These are phyloP conservation scores for Drosophila mimetica DNA, from an alignment of 2,888 invertebrate species.

Conservation along the genomic window DNA sequence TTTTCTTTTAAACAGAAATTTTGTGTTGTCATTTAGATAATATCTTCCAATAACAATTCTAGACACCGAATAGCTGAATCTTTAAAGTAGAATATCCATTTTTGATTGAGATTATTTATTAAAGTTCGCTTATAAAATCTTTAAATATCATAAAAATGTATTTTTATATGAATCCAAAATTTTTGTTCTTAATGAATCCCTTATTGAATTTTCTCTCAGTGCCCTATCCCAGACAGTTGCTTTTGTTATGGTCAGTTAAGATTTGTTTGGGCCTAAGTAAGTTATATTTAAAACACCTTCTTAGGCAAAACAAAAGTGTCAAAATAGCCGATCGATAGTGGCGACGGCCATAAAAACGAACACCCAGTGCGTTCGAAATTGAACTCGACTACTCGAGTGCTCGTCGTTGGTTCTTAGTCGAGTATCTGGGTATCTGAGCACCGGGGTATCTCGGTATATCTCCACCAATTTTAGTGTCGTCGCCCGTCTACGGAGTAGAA, in stretches of 20 bases:
- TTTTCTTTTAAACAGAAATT: too few species aligned
- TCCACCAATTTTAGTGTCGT: slow-evolving; percentile 1
- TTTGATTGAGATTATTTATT: too few species aligned
- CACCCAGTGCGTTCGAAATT: slow-evolving; percentile 44
- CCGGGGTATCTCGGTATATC: slow-evolving; percentile 13
- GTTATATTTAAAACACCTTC: slow-evolving; percentile 78
- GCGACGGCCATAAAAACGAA: slow-evolving; percentile 47
- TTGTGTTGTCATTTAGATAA: too few species aligned
- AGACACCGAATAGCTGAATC: too few species aligned
- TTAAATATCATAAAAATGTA: too few species aligned
- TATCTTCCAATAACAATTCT: too few species aligned
- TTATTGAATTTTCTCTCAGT: slow-evolving; percentile 32
- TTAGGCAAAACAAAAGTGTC: slow-evolving; percentile 78
- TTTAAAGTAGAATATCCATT: too few species aligned
- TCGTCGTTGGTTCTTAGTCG: slow-evolving; percentile 10
- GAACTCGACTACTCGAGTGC: slow-evolving; percentile 14
- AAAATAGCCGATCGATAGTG: slow-evolving; percentile 67
- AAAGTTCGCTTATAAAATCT: too few species aligned
- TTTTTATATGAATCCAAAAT: too few species aligned
- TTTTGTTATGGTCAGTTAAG: slow-evolving; percentile 17
- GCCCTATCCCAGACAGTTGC: slow-evolving; percentile 12
- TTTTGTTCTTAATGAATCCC: background rate
- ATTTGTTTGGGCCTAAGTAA: slow-evolving; percentile 47
- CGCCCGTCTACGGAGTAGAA: slow-evolving; percentile 16
- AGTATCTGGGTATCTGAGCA: slow-evolving; percentile 9